phyloP scores from a whole-genome alignment of 2,888 invertebrate species.

The Gonocerus acuteangulatus region DNA sequence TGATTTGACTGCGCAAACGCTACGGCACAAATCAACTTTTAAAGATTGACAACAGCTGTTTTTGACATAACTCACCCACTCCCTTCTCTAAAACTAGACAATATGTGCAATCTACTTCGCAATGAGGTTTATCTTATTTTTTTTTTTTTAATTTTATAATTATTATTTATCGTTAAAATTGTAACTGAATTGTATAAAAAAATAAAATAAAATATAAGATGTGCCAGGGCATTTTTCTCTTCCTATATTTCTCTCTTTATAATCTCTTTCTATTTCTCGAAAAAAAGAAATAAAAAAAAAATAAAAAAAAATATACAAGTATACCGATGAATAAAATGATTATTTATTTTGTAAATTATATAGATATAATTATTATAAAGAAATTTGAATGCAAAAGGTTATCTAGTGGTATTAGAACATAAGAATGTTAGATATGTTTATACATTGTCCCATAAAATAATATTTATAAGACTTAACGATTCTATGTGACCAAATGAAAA shows the following conservation, averaged over 20 bases:
- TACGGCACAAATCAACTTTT: too few relatives aligned
- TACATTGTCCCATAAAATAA: slow-evolving; percentile 31
- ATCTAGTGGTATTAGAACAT: slow-evolving; percentile 36
- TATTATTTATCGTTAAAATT: not conserved
- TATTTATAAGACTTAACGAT: slow-evolving; percentile 38
- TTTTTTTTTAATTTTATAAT: too few relatives aligned
- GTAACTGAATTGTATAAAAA: slow-evolving; percentile 5
- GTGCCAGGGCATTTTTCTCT: slow-evolving; percentile 10
- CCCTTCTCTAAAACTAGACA: too few relatives aligned
- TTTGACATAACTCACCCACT: too few relatives aligned
- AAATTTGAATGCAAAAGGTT: slow-evolving; percentile 29
- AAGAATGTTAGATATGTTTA: slow-evolving; percentile 35
- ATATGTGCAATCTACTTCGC: too few relatives aligned
- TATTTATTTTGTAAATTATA: slow-evolving; percentile 35
- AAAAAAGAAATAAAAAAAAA: not conserved
- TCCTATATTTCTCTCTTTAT: slow-evolving; percentile 6
- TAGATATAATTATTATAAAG: slow-evolving; percentile 22
- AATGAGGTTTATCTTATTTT: too few relatives aligned
- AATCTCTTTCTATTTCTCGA: slow-evolving; percentile 11
- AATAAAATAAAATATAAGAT: not conserved
- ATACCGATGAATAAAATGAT: slow-evolving; percentile 24
- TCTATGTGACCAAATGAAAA: slow-evolving; percentile 39
- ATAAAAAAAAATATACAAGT: slow-evolving; percentile 21
- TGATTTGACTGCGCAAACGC: too few relatives aligned
- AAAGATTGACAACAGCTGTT: too few relatives aligned